Percentiles rank a stretch among this genome's conserved stretches.
Evolutionary conservation across 2,888 invertebrate species (phyloP).

Genomic region (Pardosa pseudoannulata): DNA sequence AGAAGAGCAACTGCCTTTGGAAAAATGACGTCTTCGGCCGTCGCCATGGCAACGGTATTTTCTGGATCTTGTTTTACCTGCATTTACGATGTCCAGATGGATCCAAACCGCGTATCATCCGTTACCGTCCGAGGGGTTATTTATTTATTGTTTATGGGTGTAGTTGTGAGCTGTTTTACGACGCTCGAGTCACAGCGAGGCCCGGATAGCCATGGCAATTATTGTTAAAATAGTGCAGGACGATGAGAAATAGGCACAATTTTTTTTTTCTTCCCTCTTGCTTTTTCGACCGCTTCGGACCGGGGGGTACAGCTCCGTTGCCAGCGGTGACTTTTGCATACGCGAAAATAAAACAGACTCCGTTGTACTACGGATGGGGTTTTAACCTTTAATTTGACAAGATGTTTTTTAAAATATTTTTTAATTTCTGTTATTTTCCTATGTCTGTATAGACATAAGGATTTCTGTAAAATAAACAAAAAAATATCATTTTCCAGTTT

Average conservation of each 20-base stretch:
- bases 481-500: too few species aligned
- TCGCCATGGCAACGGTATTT: conserved; percentile 52
- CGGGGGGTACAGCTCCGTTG: too few species aligned
- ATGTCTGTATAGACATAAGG: too few species aligned
- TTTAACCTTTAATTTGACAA: too few species aligned
- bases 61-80: conserved; percentile 72
- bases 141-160: conserved; percentile 44
- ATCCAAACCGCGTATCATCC: conserved; percentile 55
- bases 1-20: conserved; percentile 67
- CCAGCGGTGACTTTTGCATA: too few species aligned
- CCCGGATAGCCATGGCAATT: neutral
- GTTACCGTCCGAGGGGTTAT: conserved; percentile 35
- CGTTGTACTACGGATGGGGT: too few species aligned
- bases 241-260: neutral
- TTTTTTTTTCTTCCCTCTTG: too few species aligned
- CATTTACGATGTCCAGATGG: conserved; percentile 72
- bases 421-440: too few species aligned
- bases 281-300: too few species aligned
- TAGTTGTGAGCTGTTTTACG: conserved; percentile 20
- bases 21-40: conserved; percentile 72
- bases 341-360: too few species aligned
- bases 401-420: too few species aligned
- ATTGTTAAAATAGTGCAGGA: neutral
- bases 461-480: too few species aligned
- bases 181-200: neutral